Evolutionary conservation across 2,113 vertebrate genomes (phyloP), one percentile per base, ranked within the genome.

Genomic region (Campylomormyrus tamandua): DNA sequence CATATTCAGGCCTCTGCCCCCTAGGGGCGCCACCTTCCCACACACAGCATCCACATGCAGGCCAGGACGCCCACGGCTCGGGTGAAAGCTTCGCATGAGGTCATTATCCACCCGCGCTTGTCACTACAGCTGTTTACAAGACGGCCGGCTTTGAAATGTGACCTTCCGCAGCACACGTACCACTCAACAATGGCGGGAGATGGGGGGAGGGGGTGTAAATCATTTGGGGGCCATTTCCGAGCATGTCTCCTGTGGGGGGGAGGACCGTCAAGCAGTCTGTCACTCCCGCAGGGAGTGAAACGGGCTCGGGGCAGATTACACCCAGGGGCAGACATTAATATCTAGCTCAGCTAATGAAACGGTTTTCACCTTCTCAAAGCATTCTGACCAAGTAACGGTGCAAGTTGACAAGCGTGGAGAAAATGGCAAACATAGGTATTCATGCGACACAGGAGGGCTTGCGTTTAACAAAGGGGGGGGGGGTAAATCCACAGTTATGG

Each of bases 301-400:
- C 95, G 94, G 95, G 94, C 94, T 96, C 93, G 95, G 92, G 93
- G 92, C 83, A 92, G 95, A 95, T 96, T 95, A 95, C 90, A 93
- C 90, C 80, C 91, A 53, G 62, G 89, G 90, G 90, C 74, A 90
- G 74, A 83, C 90, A 91, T 91, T 53, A 3, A 46, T 42, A 83
- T 27, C 48, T 90, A 86, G 89, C 83, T 66, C 66, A 84, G 92
- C 91, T 91, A 92, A 90, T 58, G 91, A 90, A 93, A 93, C 92
- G 92, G 93, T 89, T 74, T 39, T 35, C n/a, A 66, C 7, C 27
- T 35, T 92, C 93, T 87, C 7, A 10, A 83, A 92, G 89, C 35
- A 8, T 53, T 24, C 45, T 89, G 42, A 49, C 8, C 83, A 27
- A 27, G 58, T n/a, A 66, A n/a, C 4, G 8, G 58, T n/a, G 24